phyloP scores from a whole-genome alignment of 2,113 vertebrate genomes.

The Dasyurus viverrinus region DNA sequence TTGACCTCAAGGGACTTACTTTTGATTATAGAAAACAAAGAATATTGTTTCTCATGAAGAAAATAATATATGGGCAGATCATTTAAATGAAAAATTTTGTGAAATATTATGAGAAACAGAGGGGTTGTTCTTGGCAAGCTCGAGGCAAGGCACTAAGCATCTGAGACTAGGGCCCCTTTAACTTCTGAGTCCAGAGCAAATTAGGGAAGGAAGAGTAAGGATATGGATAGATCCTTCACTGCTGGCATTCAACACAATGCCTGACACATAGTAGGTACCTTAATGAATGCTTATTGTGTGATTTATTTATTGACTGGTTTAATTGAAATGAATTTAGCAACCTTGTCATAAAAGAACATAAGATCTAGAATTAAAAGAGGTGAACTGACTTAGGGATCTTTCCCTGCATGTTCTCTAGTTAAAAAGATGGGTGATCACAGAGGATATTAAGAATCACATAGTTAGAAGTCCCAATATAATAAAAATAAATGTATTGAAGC shows the following conservation, averaged over 20 bases:
- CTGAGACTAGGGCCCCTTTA: not conserved
- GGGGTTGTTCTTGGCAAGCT: not conserved
- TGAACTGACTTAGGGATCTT: not conserved
- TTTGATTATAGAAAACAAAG: not conserved
- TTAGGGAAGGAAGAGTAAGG: not conserved
- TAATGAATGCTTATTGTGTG: not conserved
- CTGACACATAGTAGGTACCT: not conserved
- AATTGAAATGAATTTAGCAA: not conserved
- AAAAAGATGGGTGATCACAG: not conserved
- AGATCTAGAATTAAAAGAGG: not conserved
- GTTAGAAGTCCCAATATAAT: not conserved
- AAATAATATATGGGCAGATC: not conserved
- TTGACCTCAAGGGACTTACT: not conserved
- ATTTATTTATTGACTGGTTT: not conserved
- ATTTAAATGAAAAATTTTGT: not conserved
- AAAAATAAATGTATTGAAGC: not conserved
- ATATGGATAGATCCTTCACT: too few relatives aligned
- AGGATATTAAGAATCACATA: not conserved
- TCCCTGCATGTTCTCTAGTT: not conserved
- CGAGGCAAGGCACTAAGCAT: not conserved
- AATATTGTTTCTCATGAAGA: not conserved
- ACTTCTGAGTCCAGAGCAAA: not conserved
- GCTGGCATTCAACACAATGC: not conserved
- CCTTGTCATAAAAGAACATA: not conserved
- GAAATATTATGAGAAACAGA: not conserved